These are phyloP conservation scores for Malacoraja senta DNA, from an alignment of 2,797 vertebrate genomes.

Conservation along the genomic window DNA sequence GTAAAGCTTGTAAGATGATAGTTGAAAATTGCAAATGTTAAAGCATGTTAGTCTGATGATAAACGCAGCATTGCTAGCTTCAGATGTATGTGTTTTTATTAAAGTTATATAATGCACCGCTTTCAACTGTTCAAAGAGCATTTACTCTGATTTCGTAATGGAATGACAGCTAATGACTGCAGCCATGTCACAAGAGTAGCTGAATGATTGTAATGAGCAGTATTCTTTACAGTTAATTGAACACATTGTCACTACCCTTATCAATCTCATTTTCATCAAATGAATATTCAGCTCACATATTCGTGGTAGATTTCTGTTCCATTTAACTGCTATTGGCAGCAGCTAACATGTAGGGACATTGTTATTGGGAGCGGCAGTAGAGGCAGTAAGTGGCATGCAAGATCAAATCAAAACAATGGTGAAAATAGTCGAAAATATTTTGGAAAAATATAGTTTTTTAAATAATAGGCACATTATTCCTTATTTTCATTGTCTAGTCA, in stretches of 20 bases:
- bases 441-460: too few relatives aligned
- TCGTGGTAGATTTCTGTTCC: not conserved
- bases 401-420: not conserved
- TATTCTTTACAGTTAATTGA: conserved; percentile 35
- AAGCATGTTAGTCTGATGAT: not conserved
- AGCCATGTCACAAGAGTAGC: not conserved
- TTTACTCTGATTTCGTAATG: not conserved
- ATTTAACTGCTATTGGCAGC: conserved; percentile 13
- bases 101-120: not conserved
- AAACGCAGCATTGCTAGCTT: not conserved
- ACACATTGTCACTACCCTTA: not conserved
- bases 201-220: conserved; percentile 28
- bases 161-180: not conserved
- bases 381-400: not conserved
- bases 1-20: not conserved
- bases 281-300: conserved; percentile 16
- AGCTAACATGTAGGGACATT: not conserved
- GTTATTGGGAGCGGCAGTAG: too few relatives aligned
- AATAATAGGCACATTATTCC: too few relatives aligned
- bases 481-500: not conserved
- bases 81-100: not conserved
- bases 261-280: conserved; percentile 7
- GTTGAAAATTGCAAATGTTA: not conserved
- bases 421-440: not conserved
- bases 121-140: not conserved